Evolutionary conservation across 1,140 invertebrate genomes (phyloP).

Genomic region (Diuraphis noxia): DNA sequence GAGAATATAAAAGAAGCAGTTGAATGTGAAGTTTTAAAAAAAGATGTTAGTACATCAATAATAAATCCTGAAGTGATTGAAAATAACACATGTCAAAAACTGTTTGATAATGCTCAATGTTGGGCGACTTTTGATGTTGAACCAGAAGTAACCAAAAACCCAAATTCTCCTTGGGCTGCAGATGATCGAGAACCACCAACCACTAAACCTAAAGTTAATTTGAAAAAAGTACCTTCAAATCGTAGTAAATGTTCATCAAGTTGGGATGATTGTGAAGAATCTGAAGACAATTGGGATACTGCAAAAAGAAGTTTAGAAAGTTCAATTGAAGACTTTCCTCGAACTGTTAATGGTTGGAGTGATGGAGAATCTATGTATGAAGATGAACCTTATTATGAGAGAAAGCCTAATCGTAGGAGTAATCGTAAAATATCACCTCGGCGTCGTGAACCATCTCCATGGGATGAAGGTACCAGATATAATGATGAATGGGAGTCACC

Average conservation of each 20-base stretch:
- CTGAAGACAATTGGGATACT: constrained; percentile 58
- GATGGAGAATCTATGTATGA: constrained; percentile 59
- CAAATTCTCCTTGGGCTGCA: constrained; percentile 74
- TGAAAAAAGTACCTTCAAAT: constrained; percentile 57
- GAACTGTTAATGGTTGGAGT: constrained; percentile 60
- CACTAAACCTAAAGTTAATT: constrained; percentile 55
- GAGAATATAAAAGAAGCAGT: not conserved
- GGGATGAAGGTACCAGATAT: constrained; percentile 67
- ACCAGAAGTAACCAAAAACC: constrained; percentile 55
- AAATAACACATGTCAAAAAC: constrained; percentile 35
- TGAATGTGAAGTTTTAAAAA: not conserved
- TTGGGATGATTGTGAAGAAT: constrained; percentile 57
- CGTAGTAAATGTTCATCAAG: constrained; percentile 60
- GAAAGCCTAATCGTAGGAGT: constrained; percentile 22
- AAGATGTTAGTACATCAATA: not conserved
- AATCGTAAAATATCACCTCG: constrained; percentile 51
- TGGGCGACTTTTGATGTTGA: constrained; percentile 45
- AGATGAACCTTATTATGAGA: constrained; percentile 55
- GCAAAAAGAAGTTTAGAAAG: constrained; percentile 55
- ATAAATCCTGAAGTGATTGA: not conserved
- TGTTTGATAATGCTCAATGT: constrained; percentile 28
- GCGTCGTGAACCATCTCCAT: constrained; percentile 63
- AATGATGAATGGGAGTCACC: constrained; percentile 37
- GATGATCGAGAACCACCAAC: constrained; percentile 65
- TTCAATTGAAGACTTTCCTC: constrained; percentile 57